These are phyloP conservation scores for Mythimna pallens DNA, from an alignment of 2,888 invertebrate species.

Conservation along the genomic window DNA sequence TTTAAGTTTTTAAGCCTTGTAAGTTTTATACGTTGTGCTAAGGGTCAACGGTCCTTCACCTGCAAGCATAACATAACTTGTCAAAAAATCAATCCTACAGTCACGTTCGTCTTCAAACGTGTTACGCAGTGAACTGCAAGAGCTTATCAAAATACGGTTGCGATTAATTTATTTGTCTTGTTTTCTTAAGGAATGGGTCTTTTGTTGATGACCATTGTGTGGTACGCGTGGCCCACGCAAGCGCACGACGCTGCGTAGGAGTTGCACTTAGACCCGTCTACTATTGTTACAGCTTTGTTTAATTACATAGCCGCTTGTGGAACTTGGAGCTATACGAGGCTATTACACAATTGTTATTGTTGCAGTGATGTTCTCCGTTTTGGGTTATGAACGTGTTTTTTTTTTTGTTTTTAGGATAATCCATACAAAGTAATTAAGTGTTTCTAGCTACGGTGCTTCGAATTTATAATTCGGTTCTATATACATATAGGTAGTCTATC, in stretches of 20 bases:
- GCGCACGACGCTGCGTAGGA: constrained; percentile 56
- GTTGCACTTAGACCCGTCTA: constrained; percentile 53
- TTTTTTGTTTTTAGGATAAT: not conserved
- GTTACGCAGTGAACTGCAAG: not conserved
- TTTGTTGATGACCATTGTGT: constrained; percentile 23
- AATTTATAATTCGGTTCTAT: not conserved
- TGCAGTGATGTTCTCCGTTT: constrained; percentile 1
- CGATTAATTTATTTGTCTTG: constrained; percentile 22
- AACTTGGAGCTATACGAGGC: constrained; percentile 28
- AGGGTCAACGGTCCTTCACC: not conserved
- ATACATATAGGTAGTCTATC: not conserved
- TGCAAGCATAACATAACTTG: not conserved
- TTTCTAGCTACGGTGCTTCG: not conserved
- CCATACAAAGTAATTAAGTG: not conserved
- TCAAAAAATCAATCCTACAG: not conserved
- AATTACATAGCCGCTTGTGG: constrained; percentile 41
- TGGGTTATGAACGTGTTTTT: not conserved
- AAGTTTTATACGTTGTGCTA: not conserved
- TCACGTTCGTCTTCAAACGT: not conserved
- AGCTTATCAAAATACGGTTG: constrained; percentile 3
- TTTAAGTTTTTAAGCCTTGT: not conserved
- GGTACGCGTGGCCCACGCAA: constrained; percentile 46
- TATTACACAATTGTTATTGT: constrained; percentile 19
- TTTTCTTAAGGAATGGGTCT: constrained; percentile 28
- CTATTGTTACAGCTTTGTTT: constrained; percentile 60